These are phyloP conservation scores for Cryptophagus acutangulus DNA, from an alignment of 2,888 invertebrate genomes.

Conservation along the genomic window DNA sequence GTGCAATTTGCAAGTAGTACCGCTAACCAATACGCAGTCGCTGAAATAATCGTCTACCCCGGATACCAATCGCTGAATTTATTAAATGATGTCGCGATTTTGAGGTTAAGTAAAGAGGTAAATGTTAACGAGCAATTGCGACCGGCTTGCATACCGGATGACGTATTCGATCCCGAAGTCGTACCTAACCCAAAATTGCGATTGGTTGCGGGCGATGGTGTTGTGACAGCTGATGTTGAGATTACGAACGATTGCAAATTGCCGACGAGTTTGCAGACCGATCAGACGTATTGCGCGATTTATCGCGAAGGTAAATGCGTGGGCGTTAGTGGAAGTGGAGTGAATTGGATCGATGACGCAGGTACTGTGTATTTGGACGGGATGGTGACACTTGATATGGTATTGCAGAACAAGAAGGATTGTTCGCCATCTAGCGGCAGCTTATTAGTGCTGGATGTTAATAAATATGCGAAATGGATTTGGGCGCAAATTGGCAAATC, in stretches of 20 bases:
- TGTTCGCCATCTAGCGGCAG: slow-evolving; percentile 21
- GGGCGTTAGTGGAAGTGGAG: slow-evolving; percentile 29
- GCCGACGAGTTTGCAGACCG: too few relatives aligned
- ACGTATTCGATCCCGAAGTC: too few relatives aligned
- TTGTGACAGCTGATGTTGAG: too few relatives aligned
- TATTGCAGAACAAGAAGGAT: slow-evolving; percentile 23
- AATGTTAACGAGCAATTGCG: slow-evolving; percentile 51
- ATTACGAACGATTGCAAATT: too few relatives aligned
- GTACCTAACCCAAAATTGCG: too few relatives aligned
- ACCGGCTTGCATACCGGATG: slow-evolving; percentile 53
- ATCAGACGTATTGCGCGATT: slow-evolving; percentile 22
- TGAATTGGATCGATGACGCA: slow-evolving; percentile 14
- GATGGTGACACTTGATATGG: slow-evolving; percentile 23
- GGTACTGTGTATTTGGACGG: slow-evolving; percentile 25
- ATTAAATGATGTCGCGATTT: slow-evolving; percentile 51
- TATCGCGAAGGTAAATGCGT: slow-evolving; percentile 28
- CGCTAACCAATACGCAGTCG: slow-evolving; percentile 42
- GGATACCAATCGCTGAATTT: slow-evolving; percentile 52
- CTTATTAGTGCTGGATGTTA: slow-evolving; percentile 20
- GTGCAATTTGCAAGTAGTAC: slow-evolving; percentile 22
- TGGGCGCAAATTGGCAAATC: too few relatives aligned
- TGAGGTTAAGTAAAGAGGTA: slow-evolving; percentile 49
- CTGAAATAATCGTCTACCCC: slow-evolving; percentile 50
- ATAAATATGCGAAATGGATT: slow-evolving; percentile 28
- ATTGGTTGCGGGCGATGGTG: too few relatives aligned